Conservation (phyloP, 2,888 invertebrate genomes). For the Ennomos quercinarius region DNA sequence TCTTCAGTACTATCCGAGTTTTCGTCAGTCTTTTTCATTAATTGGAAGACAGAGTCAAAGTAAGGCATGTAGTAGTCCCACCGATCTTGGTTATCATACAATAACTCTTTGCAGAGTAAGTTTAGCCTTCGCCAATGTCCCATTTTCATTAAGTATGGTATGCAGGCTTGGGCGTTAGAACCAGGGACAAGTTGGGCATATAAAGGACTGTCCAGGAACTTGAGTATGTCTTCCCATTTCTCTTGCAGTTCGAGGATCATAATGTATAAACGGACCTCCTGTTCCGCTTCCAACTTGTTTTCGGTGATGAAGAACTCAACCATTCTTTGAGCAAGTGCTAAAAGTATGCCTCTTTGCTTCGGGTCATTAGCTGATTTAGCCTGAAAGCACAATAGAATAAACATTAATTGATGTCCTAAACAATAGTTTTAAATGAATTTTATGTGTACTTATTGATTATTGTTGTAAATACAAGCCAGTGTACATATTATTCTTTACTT, state of each 20-base stretch:
- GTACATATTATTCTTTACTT: no score
- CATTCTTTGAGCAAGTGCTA: conserved; percentile 97
- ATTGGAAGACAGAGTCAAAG: conserved; percentile 88
- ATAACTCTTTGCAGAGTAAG: conserved; percentile 89
- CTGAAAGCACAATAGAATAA: conserved; percentile 46
- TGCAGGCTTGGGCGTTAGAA: conserved; percentile 88
- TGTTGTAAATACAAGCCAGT: no score
- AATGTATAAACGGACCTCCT: conserved; percentile 96
- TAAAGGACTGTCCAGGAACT: conserved; percentile 92
- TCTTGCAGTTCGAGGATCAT: conserved; percentile 91
- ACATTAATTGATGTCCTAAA: neutral
- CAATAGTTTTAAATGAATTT: no score
- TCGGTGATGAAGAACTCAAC: conserved; percentile 94
- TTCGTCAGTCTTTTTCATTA: conserved; percentile 73
- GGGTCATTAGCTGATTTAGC: conserved; percentile 78
- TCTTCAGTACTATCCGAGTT: conserved; percentile 44
- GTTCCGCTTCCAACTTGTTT: conserved; percentile 96
- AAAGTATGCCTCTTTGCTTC: conserved; percentile 88
- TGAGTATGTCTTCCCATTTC: conserved; percentile 92
- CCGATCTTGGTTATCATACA: conserved; percentile 89
- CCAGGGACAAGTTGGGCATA: conserved; percentile 89
- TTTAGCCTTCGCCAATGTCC: conserved; percentile 91
- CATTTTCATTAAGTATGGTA: conserved; percentile 90
- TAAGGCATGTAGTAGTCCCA: conserved; percentile 92
- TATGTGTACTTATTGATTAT: no score